These are phyloP conservation scores for Vicugna pacos DNA, from an alignment of 2,113 vertebrate genomes.

Conservation along the genomic window DNA sequence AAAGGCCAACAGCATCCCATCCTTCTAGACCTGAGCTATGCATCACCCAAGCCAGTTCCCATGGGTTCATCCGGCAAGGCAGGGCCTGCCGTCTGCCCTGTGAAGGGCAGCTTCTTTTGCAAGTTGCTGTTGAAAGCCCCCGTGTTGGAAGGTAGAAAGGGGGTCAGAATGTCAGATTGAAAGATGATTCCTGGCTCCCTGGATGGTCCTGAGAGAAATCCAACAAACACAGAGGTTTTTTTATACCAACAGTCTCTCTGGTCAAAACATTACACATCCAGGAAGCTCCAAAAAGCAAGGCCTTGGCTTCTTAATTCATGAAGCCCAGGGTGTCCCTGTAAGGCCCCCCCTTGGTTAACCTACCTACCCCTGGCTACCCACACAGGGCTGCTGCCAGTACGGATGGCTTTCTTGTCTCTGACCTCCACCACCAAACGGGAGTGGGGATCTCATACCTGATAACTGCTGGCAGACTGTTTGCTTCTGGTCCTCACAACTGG, in stretches of 20 bases:
- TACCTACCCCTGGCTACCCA: background rate
- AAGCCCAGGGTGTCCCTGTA: background rate
- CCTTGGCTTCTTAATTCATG: background rate
- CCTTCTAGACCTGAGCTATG: background rate
- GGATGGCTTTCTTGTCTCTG: background rate
- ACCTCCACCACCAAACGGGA: background rate
- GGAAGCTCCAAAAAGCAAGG: background rate
- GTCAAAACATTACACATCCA: background rate
- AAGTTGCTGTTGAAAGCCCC: background rate
- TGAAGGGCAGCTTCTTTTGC: background rate
- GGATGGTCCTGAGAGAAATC: background rate
- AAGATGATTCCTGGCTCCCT: background rate
- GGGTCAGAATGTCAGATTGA: background rate
- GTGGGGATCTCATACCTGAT: background rate
- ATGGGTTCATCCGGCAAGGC: background rate
- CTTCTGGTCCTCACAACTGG: background rate
- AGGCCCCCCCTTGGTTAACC: background rate
- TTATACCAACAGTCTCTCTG: background rate
- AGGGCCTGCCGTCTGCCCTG: background rate
- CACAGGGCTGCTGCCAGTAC: background rate
- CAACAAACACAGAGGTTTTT: background rate
- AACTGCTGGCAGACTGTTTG: no score
- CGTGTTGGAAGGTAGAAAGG: background rate
- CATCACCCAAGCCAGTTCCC: background rate
- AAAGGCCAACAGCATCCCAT: background rate